Evolutionary conservation across 2,888 invertebrate genomes (phyloP).

Genomic region (Ochlodes sylvanus): DNA sequence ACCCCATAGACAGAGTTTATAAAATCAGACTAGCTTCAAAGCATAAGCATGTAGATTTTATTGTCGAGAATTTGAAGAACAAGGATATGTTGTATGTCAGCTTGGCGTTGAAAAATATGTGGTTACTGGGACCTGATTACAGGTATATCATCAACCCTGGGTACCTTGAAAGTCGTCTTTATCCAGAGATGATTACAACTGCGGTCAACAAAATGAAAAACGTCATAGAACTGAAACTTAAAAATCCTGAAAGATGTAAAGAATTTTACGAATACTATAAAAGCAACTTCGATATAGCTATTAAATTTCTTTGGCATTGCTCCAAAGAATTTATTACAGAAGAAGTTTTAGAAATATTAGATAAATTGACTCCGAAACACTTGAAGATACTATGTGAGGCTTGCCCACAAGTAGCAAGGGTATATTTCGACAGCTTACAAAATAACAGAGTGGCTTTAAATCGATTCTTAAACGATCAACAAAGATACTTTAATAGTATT

Average conservation of each 20-base stretch:
- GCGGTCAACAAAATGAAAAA: conserved; percentile 64
- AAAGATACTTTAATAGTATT: conserved; percentile 52
- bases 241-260: conserved; percentile 54
- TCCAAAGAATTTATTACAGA: conserved; percentile 52
- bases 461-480: conserved; percentile 48
- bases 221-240: conserved; percentile 55
- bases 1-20: conserved; percentile 60
- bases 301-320: conserved; percentile 60
- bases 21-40: conserved; percentile 68
- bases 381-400: conserved; percentile 61
- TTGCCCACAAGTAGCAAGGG: conserved; percentile 53
- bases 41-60: conserved; percentile 57
- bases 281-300: conserved; percentile 51
- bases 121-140: conserved; percentile 59
- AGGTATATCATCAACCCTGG: conserved; percentile 58
- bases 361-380: conserved; percentile 55
- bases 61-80: conserved; percentile 60
- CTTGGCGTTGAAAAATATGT: conserved; percentile 61
- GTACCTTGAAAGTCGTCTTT: conserved; percentile 61
- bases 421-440: conserved; percentile 57
- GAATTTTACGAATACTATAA: conserved; percentile 63
- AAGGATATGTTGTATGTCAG: conserved; percentile 68
- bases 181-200: conserved; percentile 61
- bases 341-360: conserved; percentile 51
- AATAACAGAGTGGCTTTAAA: conserved; percentile 46